A percentile compares a stretch with the other conserved stretches of the same genome.
Evolutionary conservation across 2,113 vertebrate genomes (phyloP).

Genomic region (Oostethus manadensis): DNA sequence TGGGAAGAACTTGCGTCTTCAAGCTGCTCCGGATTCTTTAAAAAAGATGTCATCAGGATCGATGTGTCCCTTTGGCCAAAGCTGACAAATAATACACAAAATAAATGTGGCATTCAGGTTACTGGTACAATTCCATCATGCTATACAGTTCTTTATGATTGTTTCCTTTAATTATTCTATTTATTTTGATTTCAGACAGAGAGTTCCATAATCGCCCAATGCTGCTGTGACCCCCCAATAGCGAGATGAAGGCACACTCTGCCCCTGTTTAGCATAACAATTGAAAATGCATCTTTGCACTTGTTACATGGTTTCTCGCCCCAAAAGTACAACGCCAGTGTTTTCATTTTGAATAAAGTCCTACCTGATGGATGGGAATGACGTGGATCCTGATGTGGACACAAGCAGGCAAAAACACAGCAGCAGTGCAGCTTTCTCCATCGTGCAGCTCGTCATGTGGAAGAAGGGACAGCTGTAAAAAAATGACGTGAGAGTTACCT

Average conservation of each 20-base stretch:
- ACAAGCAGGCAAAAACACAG: constrained; percentile 78
- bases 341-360: constrained; percentile 9
- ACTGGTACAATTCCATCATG: not conserved
- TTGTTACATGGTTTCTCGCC: not conserved
- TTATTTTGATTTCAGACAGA: constrained; percentile 1
- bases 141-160: not conserved
- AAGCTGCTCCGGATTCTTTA: constrained; percentile 50
- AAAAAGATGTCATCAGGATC: constrained; percentile 66
- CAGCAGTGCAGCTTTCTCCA: constrained; percentile 77
- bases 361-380: constrained; percentile 82
- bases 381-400: constrained; percentile 70
- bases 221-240: not conserved
- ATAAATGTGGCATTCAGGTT: not conserved
- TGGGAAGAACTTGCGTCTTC: constrained; percentile 20
- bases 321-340: not conserved
- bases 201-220: not conserved
- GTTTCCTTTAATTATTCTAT: not conserved
- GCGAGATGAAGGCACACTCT: constrained; percentile 19
- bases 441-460: constrained; percentile 65
- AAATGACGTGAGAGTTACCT: too few species aligned
- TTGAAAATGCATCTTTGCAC: not conserved
- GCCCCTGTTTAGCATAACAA: constrained; percentile 53
- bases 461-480: constrained; percentile 34
- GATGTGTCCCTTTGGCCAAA: constrained; percentile 69
- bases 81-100: constrained; percentile 41